Conservation (phyloP, 2,888 invertebrate species). For the Chrysolina americana region DNA sequence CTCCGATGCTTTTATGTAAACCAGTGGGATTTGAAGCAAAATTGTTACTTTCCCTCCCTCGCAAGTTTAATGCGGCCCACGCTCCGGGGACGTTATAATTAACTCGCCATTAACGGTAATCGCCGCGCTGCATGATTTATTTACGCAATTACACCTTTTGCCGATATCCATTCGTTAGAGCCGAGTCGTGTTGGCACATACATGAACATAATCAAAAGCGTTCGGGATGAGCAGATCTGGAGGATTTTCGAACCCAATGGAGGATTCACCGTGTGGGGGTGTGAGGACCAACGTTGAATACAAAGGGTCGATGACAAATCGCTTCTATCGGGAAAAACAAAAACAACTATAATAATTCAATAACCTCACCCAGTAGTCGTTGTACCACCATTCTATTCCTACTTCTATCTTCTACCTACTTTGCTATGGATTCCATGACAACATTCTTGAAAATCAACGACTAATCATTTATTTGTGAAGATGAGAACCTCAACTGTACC, state of each 20-base stretch:
- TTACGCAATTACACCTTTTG: slow-evolving; percentile 39
- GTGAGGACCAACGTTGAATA: too few species aligned
- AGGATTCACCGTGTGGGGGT: background rate
- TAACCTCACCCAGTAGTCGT: too few species aligned
- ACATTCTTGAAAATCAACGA: too few species aligned
- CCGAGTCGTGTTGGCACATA: background rate
- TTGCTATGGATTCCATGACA: too few species aligned
- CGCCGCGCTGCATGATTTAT: slow-evolving; percentile 57
- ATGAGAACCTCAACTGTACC: too few species aligned
- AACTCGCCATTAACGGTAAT: slow-evolving; percentile 56
- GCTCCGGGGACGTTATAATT: slow-evolving; percentile 53
- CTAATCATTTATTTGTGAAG: too few species aligned
- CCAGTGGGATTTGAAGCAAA: background rate
- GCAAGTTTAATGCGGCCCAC: slow-evolving; percentile 8
- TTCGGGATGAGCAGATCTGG: background rate
- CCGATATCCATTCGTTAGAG: slow-evolving; percentile 1
- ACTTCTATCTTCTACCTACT: too few species aligned
- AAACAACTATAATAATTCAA: too few species aligned
- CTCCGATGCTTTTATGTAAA: slow-evolving; percentile 7
- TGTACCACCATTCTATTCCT: too few species aligned
- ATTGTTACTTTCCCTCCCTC: slow-evolving; percentile 6
- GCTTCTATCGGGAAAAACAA: too few species aligned
- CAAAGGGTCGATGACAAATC: too few species aligned
- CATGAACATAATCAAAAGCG: slow-evolving; percentile 4
- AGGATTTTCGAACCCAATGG: background rate